Evolutionary conservation across 92 coral and sea anemone genomes (phyloP), one percentile per base, ranked within the genome.

Genomic region (Epizoanthus scotinus): DNA sequence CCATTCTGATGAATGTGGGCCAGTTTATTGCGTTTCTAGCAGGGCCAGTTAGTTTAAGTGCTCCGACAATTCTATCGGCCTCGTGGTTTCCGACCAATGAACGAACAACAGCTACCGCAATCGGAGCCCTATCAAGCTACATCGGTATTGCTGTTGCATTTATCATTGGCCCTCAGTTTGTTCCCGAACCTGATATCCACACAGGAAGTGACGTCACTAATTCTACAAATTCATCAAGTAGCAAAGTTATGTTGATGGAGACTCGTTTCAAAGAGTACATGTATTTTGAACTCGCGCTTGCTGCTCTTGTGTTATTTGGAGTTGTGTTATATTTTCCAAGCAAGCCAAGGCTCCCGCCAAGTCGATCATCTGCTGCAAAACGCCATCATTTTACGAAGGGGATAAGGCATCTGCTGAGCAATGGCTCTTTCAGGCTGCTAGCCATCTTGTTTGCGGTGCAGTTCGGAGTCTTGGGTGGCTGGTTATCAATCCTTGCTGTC

Each of bases 21-120:
- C 98, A 94, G 73, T 84, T 85, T 24, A 61, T 94, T n/a, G 36
- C 81, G 66, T 90, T 88, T 86, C 44, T 90, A 8, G 82, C 85
- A 3, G 74, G 84, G 8, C 90, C 93, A 0, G 88, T 89, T 0
- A 85, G 88, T 12, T 34, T 91, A 42, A 92, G 96, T 8, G 96
- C 92, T 22, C 93, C 98, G 7, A 85, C 98, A n/a, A 85, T 89
- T 10, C 36, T 94, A 24, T 94, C 98, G 21, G 92, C 94, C 8
- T 87, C 96, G 2, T 94, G 98, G 98, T 94, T 94, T 28, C 94
- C 96, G 8, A 85, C 94, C 15, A 24, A 29, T 27, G 92, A 94
- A 73, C 92, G 98, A 8, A 89, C 93, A 26, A 89, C 92, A 13
- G 92, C 94, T 17, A 94, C 98, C 8, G 96, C 96, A 22, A 75